A percentile compares a stretch with the other conserved stretches of the same genome.
phyloP scores from a whole-genome alignment of 1,140 invertebrate genomes.

The Pantala flavescens region DNA sequence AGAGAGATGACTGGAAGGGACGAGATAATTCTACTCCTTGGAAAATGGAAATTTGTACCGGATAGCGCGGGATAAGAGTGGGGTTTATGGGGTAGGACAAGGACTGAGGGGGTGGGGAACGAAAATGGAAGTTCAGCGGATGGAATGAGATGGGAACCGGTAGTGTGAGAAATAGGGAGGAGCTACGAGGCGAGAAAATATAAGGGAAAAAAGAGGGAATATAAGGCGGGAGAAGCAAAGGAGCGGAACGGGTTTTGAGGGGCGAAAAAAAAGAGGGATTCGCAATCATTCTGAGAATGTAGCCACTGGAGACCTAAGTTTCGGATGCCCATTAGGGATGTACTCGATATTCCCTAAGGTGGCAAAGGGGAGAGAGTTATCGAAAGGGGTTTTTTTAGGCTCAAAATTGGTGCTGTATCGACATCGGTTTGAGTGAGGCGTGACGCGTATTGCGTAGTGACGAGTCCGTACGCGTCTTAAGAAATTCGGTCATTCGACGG shows the following conservation, averaged over 20 bases:
- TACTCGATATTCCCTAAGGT: neutral
- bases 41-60: neutral
- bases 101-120: neutral
- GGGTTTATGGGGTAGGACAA: neutral
- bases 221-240: neutral
- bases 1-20: neutral
- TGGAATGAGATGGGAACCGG: too few relatives aligned
- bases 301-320: slow-evolving; percentile 4
- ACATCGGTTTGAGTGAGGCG: neutral
- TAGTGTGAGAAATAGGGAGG: too few relatives aligned
- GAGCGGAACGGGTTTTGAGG: neutral
- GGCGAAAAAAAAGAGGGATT: neutral
- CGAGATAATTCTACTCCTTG: neutral
- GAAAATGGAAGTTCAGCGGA: neutral
- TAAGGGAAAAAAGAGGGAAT: neutral
- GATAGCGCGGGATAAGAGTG: neutral
- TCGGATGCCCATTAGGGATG: slow-evolving; percentile 3
- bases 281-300: neutral
- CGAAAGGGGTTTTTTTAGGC: neutral
- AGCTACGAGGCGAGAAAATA: too few relatives aligned
- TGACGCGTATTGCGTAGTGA: neutral
- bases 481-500: too few relatives aligned
- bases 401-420: slow-evolving; percentile 5
- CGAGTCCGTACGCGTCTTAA: too few relatives aligned
- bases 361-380: neutral